A percentile compares a stretch with the other conserved stretches of the same genome.
phyloP scores from a whole-genome alignment of 2,797 vertebrate species.

The Pelochelys cantorii region DNA sequence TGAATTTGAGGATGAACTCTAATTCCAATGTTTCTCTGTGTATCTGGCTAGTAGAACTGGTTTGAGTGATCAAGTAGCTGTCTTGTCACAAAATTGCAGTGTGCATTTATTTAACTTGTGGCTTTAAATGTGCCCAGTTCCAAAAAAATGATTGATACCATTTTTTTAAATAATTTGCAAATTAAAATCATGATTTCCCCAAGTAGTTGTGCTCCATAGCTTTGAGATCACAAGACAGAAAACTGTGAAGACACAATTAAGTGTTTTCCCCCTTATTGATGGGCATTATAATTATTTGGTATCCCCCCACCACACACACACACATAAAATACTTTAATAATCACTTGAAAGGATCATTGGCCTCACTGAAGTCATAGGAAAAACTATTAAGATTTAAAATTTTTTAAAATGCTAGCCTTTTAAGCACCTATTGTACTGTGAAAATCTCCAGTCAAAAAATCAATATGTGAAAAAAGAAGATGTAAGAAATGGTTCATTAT shows the following conservation, averaged over 20 bases:
- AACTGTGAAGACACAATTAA: slow-evolving; percentile 47
- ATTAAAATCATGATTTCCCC: slow-evolving; percentile 34
- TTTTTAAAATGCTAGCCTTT: not conserved
- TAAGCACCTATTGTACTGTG: not conserved
- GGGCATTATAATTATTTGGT: slow-evolving; percentile 10
- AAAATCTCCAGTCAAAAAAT: not conserved
- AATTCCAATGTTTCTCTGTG: no score
- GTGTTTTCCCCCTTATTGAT: not conserved
- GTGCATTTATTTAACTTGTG: slow-evolving; percentile 11
- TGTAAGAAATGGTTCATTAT: not conserved
- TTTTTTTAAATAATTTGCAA: slow-evolving; percentile 32
- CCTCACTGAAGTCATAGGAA: not conserved
- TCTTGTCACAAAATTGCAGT: slow-evolving; percentile 12
- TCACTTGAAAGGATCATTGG: not conserved
- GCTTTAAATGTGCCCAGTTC: slow-evolving; percentile 33
- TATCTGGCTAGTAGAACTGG: no score
- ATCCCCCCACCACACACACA: no score
- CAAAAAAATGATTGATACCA: slow-evolving; percentile 29
- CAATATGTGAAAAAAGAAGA: no score
- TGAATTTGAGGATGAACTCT: no score
- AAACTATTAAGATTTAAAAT: not conserved
- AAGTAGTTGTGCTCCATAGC: slow-evolving; percentile 31
- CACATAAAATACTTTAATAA: not conserved
- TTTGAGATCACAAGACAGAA: not conserved
- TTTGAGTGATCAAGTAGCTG: no score